These are phyloP conservation scores for Aphelenchoides avenae DNA, from an alignment of 1,140 invertebrate genomes.

Conservation along the genomic window DNA sequence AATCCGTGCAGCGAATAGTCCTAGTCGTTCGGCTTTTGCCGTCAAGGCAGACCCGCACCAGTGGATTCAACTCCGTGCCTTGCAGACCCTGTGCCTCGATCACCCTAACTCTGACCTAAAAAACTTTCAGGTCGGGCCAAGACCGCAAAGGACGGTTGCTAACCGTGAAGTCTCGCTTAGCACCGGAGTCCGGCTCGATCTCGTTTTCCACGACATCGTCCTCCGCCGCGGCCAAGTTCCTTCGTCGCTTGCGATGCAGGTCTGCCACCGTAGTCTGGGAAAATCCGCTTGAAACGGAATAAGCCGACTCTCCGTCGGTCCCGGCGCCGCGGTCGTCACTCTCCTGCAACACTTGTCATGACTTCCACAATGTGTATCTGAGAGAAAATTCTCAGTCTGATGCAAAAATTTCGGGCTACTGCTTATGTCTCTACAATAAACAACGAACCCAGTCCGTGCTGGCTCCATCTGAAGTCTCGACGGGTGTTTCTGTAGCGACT, in stretches of 20 bases:
- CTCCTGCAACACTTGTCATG: constrained; percentile 7
- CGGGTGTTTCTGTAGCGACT: constrained; percentile 12
- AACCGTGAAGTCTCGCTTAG: constrained; percentile 8
- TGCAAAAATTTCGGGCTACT: too few species aligned
- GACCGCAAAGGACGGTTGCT: too few species aligned
- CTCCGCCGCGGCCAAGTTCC: neutral
- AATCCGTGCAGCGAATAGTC: constrained; percentile 11
- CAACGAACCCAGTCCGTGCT: neutral
- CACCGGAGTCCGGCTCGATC: constrained; percentile 4
- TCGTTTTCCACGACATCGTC: constrained; percentile 3
- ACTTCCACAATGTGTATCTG: too few species aligned
- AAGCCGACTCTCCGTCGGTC: constrained; percentile 18
- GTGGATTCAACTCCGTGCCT: constrained; percentile 16
- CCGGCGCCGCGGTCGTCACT: neutral
- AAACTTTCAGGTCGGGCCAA: too few species aligned
- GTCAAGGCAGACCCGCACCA: constrained; percentile 11
- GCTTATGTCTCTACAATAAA: too few species aligned
- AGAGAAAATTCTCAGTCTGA: too few species aligned
- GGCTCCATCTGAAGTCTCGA: constrained; percentile 17
- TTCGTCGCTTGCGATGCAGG: neutral
- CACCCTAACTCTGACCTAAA: constrained; percentile 4
- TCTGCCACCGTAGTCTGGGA: neutral
- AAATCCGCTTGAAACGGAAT: neutral
- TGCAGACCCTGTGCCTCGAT: constrained; percentile 30
- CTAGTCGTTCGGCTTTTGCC: constrained; percentile 14